Evolutionary conservation across 2,113 vertebrate genomes (phyloP).

Genomic region (Synchiropus splendidus): DNA sequence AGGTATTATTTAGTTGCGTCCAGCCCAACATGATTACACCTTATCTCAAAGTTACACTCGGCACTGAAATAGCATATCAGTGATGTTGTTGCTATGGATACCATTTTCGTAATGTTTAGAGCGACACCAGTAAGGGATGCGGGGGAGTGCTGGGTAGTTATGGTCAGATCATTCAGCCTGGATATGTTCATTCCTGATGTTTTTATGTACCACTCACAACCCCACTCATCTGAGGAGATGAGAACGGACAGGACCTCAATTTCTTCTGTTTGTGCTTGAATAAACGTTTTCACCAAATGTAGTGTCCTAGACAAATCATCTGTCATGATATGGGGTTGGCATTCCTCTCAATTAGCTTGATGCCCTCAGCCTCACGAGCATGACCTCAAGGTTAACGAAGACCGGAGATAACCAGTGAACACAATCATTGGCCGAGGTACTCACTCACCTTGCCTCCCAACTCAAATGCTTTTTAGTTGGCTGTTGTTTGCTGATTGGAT

Average conservation of each 20-base stretch:
- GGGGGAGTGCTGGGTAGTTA: not conserved
- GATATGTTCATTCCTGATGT: no score
- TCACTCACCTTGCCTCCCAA: constrained; percentile 30
- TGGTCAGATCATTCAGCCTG: no score
- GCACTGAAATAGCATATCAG: constrained; percentile 48
- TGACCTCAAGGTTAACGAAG: constrained; percentile 43
- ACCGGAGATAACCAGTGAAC: constrained; percentile 51
- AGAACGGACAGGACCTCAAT: constrained; percentile 6
- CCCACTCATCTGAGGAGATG: not conserved
- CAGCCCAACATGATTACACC: constrained; percentile 44
- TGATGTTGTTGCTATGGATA: constrained; percentile 57
- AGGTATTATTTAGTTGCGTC: constrained; percentile 53
- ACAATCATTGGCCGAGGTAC: constrained; percentile 37
- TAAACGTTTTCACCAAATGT: constrained; percentile 29
- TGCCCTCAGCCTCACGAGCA: constrained; percentile 34
- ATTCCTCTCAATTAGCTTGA: constrained; percentile 51
- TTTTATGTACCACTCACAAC: not conserved
- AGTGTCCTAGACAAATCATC: constrained; percentile 23
- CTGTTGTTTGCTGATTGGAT: constrained; percentile 59
- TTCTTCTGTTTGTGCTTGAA: constrained; percentile 7
- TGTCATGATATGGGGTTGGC: constrained; percentile 15
- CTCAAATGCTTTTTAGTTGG: constrained; percentile 20
- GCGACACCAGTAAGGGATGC: constrained; percentile 12
- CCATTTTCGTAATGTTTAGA: constrained; percentile 33
- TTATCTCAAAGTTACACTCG: constrained; percentile 52